These are phyloP conservation scores for Euglossa dilemma DNA, from an alignment of 1,140 invertebrate genomes.

Conservation along the genomic window DNA sequence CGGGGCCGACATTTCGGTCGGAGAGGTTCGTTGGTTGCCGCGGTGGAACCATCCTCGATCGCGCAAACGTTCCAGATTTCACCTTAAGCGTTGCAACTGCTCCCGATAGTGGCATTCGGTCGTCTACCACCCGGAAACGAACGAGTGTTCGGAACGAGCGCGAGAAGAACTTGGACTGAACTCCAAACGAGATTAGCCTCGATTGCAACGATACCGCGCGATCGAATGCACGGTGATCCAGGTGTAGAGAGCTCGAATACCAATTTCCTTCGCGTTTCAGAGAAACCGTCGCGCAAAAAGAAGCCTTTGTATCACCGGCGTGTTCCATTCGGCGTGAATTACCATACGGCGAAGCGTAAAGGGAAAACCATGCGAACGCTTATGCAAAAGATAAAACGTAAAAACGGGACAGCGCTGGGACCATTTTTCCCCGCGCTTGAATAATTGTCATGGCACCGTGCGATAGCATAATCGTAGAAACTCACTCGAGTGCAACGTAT, in stretches of 20 bases:
- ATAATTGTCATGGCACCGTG: constrained; percentile 4
- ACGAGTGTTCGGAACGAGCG: background rate
- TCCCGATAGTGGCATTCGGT: no score
- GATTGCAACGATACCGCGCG: constrained; percentile 22
- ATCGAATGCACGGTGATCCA: constrained; percentile 13
- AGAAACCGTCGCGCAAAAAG: background rate
- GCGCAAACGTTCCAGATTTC: background rate
- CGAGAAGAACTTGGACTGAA: constrained; percentile 1
- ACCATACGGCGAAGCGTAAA: background rate
- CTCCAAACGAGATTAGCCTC: constrained; percentile 44
- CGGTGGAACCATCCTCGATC: background rate
- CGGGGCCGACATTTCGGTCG: background rate
- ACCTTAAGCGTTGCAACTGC: no score
- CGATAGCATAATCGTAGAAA: background rate
- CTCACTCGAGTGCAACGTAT: background rate
- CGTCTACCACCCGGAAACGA: no score
- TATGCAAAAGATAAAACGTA: background rate
- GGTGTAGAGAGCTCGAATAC: background rate
- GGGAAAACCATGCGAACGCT: background rate
- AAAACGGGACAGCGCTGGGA: background rate
- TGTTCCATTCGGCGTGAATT: background rate
- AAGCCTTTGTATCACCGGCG: background rate
- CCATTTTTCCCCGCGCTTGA: background rate
- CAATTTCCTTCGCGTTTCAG: background rate
- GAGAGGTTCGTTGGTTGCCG: background rate